These are phyloP conservation scores for Pelodytes ibericus DNA, from an alignment of 2,797 vertebrate species.

Conservation along the genomic window DNA sequence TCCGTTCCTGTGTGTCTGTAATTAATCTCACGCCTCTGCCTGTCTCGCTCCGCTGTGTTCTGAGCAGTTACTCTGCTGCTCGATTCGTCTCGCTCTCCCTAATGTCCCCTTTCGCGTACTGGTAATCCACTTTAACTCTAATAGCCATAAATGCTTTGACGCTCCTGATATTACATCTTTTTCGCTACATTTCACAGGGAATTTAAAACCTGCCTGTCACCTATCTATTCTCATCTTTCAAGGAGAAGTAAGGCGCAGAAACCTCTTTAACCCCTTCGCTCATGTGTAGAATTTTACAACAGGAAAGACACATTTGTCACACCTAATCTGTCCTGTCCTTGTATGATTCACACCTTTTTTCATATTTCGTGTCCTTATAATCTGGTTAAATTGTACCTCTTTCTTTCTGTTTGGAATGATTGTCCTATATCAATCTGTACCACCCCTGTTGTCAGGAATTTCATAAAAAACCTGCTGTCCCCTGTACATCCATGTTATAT, in stretches of 20 bases:
- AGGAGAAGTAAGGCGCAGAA: constrained; percentile 2
- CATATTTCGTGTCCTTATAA: too few species aligned
- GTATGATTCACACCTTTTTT: too few species aligned
- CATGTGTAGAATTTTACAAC: background rate
- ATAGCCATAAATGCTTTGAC: constrained; percentile 54
- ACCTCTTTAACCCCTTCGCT: constrained; percentile 13
- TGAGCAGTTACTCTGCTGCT: constrained; percentile 39
- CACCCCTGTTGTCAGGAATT: too few species aligned
- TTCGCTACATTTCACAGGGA: constrained; percentile 49
- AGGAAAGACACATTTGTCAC: background rate
- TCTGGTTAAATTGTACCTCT: too few species aligned
- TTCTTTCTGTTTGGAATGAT: too few species aligned
- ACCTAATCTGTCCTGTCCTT: background rate
- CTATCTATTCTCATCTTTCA: constrained; percentile 32
- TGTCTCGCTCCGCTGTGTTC: constrained; percentile 42
- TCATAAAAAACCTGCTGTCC: too few species aligned
- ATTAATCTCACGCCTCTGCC: constrained; percentile 51
- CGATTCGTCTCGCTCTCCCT: constrained; percentile 46
- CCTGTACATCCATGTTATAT: too few species aligned
- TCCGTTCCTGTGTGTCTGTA: constrained; percentile 36
- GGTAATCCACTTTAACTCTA: constrained; percentile 45
- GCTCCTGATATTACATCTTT: constrained; percentile 47
- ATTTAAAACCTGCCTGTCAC: constrained; percentile 41
- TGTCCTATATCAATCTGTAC: too few species aligned
- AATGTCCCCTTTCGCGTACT: constrained; percentile 34